Percentiles rank a stretch among this genome's conserved stretches.
These are phyloP conservation scores for Ormyrus nitidulus DNA, from an alignment of 2,888 invertebrate species.

Conservation along the genomic window DNA sequence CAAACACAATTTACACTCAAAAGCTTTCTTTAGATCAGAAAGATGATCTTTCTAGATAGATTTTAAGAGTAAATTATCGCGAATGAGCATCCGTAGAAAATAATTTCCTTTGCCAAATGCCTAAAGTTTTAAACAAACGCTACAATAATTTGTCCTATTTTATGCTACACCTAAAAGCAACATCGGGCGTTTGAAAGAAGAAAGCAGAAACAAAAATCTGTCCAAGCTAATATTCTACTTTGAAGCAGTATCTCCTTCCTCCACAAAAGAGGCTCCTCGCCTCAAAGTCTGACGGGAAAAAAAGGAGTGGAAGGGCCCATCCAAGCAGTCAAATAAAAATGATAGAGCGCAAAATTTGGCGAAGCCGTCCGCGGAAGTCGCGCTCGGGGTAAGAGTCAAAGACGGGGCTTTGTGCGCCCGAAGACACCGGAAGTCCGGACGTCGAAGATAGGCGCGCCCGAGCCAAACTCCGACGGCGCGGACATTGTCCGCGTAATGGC, in stretches of 20 bases:
- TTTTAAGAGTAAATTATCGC: no score
- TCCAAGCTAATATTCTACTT: no score
- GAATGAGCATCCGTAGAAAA: no score
- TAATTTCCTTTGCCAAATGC: no score
- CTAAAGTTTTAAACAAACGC: no score
- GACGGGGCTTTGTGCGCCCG: constrained; percentile 5
- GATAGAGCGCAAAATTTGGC: constrained; percentile 47
- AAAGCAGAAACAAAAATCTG: neutral
- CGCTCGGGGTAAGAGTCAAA: constrained; percentile 22
- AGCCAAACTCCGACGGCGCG: constrained; percentile 57
- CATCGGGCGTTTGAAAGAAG: no score
- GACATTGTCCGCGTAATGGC: constrained; percentile 74
- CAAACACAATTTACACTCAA: no score
- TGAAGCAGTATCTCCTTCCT: neutral
- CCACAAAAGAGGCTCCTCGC: neutral
- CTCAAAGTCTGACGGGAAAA: neutral
- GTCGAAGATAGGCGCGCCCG: constrained; percentile 52
- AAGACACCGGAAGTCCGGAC: constrained; percentile 21
- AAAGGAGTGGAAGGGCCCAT: neutral
- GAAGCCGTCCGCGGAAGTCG: constrained; percentile 10
- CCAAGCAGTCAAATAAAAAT: constrained; percentile 41
- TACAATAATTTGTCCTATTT: no score
- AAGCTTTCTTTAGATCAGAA: no score
- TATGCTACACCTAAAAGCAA: no score
- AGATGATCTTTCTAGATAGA: no score